Evolutionary conservation across 1,140 invertebrate genomes (phyloP).

Genomic region (Danaus melanippus): DNA sequence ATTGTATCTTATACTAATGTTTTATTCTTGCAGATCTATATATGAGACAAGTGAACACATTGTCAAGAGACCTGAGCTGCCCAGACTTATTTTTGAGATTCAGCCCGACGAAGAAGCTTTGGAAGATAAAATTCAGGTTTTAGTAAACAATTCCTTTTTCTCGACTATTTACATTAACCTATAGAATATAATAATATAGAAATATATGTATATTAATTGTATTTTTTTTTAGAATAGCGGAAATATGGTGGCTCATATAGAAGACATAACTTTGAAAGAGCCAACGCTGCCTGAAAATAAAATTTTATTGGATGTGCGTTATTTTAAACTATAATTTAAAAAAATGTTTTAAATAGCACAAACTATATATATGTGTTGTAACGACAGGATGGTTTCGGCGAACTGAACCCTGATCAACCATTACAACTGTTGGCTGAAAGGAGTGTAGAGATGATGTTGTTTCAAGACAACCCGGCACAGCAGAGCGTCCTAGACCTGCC

Average conservation of each 20-base stretch:
- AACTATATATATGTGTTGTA: neutral
- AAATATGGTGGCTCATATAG: constrained; percentile 42
- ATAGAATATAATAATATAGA: no score
- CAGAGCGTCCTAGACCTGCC: constrained; percentile 29
- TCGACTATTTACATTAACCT: neutral
- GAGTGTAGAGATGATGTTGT: constrained; percentile 40
- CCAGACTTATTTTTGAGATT: constrained; percentile 22
- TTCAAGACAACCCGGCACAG: constrained; percentile 12
- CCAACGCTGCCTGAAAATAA: constrained; percentile 32
- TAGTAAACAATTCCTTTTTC: neutral
- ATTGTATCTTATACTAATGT: no score
- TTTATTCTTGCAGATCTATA: constrained; percentile 1
- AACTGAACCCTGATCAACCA: constrained; percentile 32
- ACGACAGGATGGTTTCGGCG: constrained; percentile 51
- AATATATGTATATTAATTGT: constrained; percentile 4
- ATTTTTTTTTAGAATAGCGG: constrained; percentile 38
- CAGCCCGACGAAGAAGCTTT: constrained; percentile 35
- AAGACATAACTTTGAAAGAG: constrained; percentile 55
- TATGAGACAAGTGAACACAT: constrained; percentile 2
- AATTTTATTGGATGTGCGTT: constrained; percentile 41
- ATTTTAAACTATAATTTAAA: neutral
- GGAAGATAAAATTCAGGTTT: constrained; percentile 40
- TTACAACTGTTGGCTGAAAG: constrained; percentile 28
- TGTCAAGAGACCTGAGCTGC: constrained; percentile 5
- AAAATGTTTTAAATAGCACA: no score